Evolutionary conservation across 2,888 invertebrate genomes (phyloP).

Genomic region (Plebejus melissa): DNA sequence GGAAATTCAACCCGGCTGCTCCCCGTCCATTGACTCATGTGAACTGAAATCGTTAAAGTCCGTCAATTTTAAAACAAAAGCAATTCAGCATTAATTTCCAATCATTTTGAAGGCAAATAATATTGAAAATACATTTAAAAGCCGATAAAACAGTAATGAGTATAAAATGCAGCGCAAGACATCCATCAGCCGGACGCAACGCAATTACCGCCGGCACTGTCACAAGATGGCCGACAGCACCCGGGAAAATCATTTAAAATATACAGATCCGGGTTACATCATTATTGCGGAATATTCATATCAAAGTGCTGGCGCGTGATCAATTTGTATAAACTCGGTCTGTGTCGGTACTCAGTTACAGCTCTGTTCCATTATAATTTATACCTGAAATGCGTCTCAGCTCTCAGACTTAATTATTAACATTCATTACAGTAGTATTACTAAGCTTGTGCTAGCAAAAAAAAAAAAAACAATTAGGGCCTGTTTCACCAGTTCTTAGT

Average conservation of each 20-base stretch:
- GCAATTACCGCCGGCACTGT: constrained; percentile 10
- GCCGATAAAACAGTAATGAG: constrained; percentile 2
- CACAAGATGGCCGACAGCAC: constrained; percentile 14
- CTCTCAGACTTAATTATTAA: background rate
- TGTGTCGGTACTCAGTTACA: background rate
- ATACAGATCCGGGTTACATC: constrained; percentile 3
- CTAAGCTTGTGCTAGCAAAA: background rate
- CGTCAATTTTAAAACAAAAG: constrained; percentile 3
- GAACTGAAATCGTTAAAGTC: background rate
- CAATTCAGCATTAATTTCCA: constrained; percentile 8
- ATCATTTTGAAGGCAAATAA: background rate
- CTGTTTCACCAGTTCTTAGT: too few relatives aligned
- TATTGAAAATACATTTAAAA: constrained; percentile 21
- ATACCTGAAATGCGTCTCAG: background rate
- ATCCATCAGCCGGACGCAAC: constrained; percentile 7
- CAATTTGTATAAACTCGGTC: background rate
- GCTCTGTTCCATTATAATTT: background rate
- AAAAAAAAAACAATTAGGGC: too few relatives aligned
- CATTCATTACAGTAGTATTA: background rate
- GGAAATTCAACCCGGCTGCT: background rate
- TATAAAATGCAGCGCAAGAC: constrained; percentile 17
- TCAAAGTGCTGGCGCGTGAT: background rate
- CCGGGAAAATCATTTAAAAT: background rate
- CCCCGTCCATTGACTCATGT: background rate
- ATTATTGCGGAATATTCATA: background rate